phyloP scores from a whole-genome alignment of 2,888 invertebrate genomes.

The Tetropium fuscum region DNA sequence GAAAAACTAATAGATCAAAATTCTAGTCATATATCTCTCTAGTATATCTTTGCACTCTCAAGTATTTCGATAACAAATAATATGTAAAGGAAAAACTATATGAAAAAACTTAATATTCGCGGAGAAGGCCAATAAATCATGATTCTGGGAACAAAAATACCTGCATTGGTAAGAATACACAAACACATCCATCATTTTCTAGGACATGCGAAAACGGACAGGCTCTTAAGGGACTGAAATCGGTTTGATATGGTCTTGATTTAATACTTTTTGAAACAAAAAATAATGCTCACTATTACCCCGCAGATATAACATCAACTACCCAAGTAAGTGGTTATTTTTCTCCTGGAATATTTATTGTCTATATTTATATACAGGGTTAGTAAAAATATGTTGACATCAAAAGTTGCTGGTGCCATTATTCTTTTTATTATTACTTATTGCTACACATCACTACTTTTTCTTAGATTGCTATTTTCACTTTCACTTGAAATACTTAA shows the following conservation, averaged over 20 bases:
- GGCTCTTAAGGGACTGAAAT: slow-evolving; percentile 47
- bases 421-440: too few species aligned
- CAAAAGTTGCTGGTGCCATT: too few species aligned
- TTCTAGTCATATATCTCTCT: slow-evolving; percentile 41
- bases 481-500: too few species aligned
- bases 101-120: slow-evolving; percentile 50
- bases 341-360: too few species aligned
- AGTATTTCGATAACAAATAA: slow-evolving; percentile 30
- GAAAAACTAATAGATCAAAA: slow-evolving; percentile 52
- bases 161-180: slow-evolving; percentile 54
- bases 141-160: slow-evolving; percentile 49
- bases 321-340: too few species aligned
- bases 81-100: slow-evolving; percentile 38
- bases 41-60: slow-evolving; percentile 35
- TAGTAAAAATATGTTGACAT: too few species aligned
- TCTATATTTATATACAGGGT: too few species aligned
- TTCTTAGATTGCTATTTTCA: too few species aligned
- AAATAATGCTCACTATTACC: slow-evolving; percentile 8
- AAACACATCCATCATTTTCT: slow-evolving; percentile 56
- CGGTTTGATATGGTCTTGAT: slow-evolving; percentile 35
- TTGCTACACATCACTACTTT: too few species aligned
- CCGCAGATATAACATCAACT: not conserved
- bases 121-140: slow-evolving; percentile 51
- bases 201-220: slow-evolving; percentile 50
- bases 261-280: slow-evolving; percentile 43